These are phyloP conservation scores for Anoura caudifer DNA, from an alignment of 2,113 vertebrate genomes.

Conservation along the genomic window DNA sequence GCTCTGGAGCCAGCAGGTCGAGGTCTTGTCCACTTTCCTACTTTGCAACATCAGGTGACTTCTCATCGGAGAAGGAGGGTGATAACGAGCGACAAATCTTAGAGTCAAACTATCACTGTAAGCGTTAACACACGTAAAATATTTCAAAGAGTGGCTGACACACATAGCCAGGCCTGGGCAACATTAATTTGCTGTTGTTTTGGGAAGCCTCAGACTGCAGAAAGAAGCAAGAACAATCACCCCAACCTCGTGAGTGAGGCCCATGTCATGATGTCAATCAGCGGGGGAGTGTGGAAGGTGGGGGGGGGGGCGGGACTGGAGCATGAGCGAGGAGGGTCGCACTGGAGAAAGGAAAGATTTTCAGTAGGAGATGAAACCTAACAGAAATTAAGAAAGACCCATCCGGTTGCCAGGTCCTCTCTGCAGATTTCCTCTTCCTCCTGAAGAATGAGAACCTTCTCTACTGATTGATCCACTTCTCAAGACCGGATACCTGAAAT, in stretches of 20 bases:
- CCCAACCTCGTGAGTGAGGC: not conserved
- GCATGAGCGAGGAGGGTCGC: not conserved
- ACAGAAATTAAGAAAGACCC: not conserved
- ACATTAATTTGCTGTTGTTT: not conserved
- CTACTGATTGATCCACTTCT: not conserved
- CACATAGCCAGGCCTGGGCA: not conserved
- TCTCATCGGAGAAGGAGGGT: not conserved
- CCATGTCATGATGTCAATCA: not conserved
- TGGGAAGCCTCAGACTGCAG: not conserved
- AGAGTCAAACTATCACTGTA: not conserved
- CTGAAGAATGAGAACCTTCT: not conserved
- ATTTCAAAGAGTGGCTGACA: not conserved
- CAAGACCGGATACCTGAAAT: not conserved
- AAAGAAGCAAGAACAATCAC: not conserved
- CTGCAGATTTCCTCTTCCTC: not conserved
- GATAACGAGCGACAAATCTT: fast-evolving
- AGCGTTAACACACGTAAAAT: not conserved
- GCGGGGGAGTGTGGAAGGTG: not conserved
- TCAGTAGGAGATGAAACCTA: not conserved
- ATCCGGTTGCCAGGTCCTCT: not conserved
- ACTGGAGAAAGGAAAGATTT: not conserved
- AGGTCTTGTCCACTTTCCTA: not conserved
- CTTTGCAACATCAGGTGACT: not conserved
- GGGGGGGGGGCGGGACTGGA: fast-evolving
- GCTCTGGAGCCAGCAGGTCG: not conserved